A percentile compares a stretch with the other conserved stretches of the same genome.
These are phyloP conservation scores for Portunus trituberculatus DNA, from an alignment of 1,140 invertebrate species.

Conservation along the genomic window DNA sequence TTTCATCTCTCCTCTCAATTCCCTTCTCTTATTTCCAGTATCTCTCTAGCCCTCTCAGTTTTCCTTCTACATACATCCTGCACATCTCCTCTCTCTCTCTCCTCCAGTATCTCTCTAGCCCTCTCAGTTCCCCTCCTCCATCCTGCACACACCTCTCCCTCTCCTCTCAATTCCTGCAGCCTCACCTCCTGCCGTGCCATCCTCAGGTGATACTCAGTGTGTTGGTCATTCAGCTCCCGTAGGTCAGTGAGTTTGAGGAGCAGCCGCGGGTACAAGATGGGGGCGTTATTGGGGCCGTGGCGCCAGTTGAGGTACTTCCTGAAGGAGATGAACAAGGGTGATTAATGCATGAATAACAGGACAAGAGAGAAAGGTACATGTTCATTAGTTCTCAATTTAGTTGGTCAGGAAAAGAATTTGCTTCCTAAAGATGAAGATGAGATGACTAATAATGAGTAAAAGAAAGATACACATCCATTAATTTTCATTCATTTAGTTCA, in stretches of 20 bases:
- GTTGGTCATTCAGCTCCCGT: constrained; percentile 66
- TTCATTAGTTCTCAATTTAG: no score
- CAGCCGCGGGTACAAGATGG: constrained; percentile 64
- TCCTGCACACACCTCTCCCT: background rate
- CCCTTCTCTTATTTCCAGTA: background rate
- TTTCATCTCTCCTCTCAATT: no score
- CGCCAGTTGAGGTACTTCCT: constrained; percentile 68
- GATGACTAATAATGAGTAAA: no score
- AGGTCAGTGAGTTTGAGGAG: constrained; percentile 66
- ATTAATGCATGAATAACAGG: no score
- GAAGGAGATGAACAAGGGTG: background rate
- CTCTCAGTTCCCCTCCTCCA: background rate
- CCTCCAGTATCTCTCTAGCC: background rate
- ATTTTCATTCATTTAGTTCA: no score
- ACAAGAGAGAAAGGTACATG: no score
- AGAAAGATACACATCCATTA: no score
- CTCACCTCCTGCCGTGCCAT: constrained; percentile 67
- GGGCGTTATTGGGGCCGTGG: constrained; percentile 58
- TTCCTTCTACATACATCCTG: background rate
- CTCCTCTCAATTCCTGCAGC: background rate
- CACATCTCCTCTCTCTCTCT: background rate
- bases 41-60: background rate
- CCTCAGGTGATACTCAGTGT: constrained; percentile 66
- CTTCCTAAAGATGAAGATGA: no score
- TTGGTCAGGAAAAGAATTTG: no score